Evolutionary conservation across 2,113 vertebrate species (phyloP).

Genomic region (Rhombomys opimus): DNA sequence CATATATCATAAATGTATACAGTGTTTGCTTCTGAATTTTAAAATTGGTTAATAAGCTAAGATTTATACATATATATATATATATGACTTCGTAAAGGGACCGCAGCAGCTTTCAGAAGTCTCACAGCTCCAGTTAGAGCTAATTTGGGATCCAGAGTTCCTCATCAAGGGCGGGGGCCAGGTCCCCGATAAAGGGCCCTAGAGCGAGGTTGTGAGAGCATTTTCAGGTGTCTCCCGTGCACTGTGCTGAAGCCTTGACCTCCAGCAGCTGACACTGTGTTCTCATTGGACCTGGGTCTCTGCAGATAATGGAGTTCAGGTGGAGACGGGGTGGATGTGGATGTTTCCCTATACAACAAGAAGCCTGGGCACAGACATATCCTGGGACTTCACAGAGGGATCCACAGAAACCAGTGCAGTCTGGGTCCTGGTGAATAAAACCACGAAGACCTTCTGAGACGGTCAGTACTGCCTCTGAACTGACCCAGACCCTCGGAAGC

Average conservation of each 20-base stretch:
- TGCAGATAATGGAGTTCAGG: neutral
- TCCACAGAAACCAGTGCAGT: fast-evolving
- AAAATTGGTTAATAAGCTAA: neutral
- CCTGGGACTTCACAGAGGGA: neutral
- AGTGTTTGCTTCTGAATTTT: neutral
- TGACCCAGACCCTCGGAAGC: neutral
- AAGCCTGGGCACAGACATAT: neutral
- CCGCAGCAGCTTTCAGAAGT: neutral
- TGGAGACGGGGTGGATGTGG: neutral
- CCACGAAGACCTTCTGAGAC: neutral
- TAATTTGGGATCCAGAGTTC: neutral
- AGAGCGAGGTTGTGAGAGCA: neutral
- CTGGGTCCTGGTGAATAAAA: neutral
- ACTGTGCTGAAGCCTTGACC: neutral
- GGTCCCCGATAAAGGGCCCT: neutral
- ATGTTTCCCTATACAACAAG: neutral
- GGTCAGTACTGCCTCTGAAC: neutral
- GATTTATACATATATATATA: neutral
- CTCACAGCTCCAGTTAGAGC: neutral
- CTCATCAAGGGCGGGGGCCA: neutral
- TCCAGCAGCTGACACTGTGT: neutral
- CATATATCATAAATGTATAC: neutral
- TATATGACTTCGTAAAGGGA: neutral
- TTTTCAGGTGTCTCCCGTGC: neutral
- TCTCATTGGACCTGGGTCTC: neutral